phyloP scores from a whole-genome alignment of 1,140 invertebrate genomes.

The Atta cephalotes region DNA sequence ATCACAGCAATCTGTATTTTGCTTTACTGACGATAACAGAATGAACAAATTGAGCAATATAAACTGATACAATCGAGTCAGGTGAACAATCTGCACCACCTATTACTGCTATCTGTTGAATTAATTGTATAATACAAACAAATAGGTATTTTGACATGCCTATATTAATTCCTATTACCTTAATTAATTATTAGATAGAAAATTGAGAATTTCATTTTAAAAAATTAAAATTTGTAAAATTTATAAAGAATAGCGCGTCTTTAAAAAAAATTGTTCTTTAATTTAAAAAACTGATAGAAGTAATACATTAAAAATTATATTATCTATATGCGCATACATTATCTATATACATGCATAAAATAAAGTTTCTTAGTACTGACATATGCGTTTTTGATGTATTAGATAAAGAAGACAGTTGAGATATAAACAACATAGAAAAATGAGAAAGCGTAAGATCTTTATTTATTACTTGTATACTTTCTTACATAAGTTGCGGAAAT shows the following conservation, averaged over 20 bases:
- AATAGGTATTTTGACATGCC: too few relatives aligned
- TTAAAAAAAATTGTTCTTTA: neutral
- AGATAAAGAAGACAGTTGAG: neutral
- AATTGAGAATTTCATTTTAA: neutral
- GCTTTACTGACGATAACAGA: too few relatives aligned
- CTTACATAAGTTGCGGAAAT: neutral
- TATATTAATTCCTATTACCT: too few relatives aligned
- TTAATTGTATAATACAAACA: too few relatives aligned
- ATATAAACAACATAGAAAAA: neutral
- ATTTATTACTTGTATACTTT: neutral
- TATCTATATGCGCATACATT: neutral
- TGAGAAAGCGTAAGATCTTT: neutral
- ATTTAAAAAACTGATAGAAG: neutral
- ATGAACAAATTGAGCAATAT: too few relatives aligned
- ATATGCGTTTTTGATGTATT: conserved; percentile 22
- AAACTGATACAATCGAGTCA: too few relatives aligned
- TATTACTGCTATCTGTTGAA: too few relatives aligned
- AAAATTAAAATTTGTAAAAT: conserved; percentile 2
- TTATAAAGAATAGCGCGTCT: neutral
- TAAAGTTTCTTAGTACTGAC: conserved; percentile 25
- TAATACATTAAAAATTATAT: neutral
- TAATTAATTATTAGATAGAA: neutral
- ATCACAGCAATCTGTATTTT: too few relatives aligned
- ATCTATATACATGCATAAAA: too few relatives aligned
- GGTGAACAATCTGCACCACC: too few relatives aligned